Evolutionary conservation across 92 coral and sea anemone genomes (phyloP).

Genomic region (Epizoanthus stellaris): DNA sequence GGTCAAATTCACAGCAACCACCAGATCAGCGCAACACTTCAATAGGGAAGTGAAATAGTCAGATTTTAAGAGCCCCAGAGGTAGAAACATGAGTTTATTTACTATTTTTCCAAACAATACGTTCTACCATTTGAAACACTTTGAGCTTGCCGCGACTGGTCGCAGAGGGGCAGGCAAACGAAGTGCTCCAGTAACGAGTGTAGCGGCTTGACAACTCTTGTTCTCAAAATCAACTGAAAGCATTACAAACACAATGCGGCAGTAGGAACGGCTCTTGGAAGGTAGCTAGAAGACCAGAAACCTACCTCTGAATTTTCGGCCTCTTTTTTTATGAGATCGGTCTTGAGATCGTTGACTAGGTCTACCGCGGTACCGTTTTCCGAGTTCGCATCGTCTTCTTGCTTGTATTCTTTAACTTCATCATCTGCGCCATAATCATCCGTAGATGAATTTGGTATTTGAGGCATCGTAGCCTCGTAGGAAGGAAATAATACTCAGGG

Average conservation of each 20-base stretch:
- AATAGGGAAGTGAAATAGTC: constrained; percentile 28
- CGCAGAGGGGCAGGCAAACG: constrained; percentile 23
- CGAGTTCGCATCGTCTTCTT: constrained; percentile 94
- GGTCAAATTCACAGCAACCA: constrained; percentile 2
- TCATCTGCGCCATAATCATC: constrained; percentile 99
- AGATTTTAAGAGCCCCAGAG: constrained; percentile 38
- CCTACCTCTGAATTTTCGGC: constrained; percentile 95
- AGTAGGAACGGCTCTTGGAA: constrained; percentile 7
- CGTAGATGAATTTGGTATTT: constrained; percentile 89
- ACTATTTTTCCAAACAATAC: constrained; percentile 97
- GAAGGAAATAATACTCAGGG: constrained; percentile 54
- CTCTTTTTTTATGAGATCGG: constrained; percentile 98
- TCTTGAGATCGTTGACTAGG: constrained; percentile 98
- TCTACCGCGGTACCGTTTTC: constrained; percentile 96
- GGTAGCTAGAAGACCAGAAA: constrained; percentile 24
- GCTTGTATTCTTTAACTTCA: constrained; percentile 96
- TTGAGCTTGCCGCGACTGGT: constrained; percentile 86
- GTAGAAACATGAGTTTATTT: constrained; percentile 78
- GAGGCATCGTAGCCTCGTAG: constrained; percentile 97
- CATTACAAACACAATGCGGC: constrained; percentile 9
- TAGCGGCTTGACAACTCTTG: constrained; percentile 42
- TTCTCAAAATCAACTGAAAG: constrained; percentile 26
- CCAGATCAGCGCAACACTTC: constrained; percentile 6
- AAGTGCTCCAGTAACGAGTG: constrained; percentile 33
- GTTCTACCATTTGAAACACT: constrained; percentile 72